Evolutionary conservation across 2,113 vertebrate species (phyloP), one percentile per base, ranked within the genome.

Genomic region (Myrmecophaga tridactyla): DNA sequence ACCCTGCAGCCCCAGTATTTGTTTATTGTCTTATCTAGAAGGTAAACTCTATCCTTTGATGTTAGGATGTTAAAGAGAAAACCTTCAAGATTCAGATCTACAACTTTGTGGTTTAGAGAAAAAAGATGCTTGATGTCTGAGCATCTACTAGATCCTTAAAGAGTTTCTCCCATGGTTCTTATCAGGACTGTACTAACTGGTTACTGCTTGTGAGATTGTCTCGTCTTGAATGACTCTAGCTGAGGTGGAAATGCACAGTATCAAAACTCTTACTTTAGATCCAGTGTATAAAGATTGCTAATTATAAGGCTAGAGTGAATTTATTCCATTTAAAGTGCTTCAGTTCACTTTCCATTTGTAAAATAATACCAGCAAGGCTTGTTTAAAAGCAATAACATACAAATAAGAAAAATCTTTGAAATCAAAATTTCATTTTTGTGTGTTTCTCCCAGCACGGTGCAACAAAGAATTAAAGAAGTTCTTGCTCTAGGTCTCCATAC

Each of bases 261-360:
- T 53, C 39, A 25, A 93, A 46, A 65, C 80, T 65, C 17, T 41
- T 53, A 46, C 63, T 87, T 84, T 56, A 84, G 9, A 87, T 46
- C 2, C 51, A 78, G 27, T 58, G 34, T 34, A 56, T 51, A 51
- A 89, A 78, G 90, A 75, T 63, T 51, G 46, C 51, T 53, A 80
- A 85, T 39, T 84, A 39, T 67, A 87, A 63, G 72, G 34, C 70
- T 77, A 67, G 29, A 84, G 21, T 56, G 51, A 84, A 80, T 83
- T 72, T 56, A 70, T 21, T 46, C 67, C 23, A 43, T 56, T 92
- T 84, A 43, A 81, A 94, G 92, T 90, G 96, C 15, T 96, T 96
- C 93, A 95, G 91, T 95, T 0, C 53, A 73, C 92, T 91, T 63
- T 96, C 56, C 96, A 58, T 51, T 72, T 97, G 48, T 41, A 83